Conservation (phyloP, 2,797 vertebrate species). For the Enteromius afrohamiltoni region DNA sequence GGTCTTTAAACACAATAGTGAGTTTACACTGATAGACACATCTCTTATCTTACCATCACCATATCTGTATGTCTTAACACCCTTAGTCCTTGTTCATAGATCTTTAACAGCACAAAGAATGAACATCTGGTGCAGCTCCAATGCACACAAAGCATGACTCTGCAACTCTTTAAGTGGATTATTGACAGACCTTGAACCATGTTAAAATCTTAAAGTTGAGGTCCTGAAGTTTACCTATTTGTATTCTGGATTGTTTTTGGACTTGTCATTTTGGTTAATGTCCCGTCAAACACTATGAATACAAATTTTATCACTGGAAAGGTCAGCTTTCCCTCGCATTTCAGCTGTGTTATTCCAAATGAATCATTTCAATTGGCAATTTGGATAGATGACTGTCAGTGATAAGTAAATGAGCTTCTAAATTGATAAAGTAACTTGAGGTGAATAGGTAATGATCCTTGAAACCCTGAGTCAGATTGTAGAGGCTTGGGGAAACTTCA, state of each 20-base stretch:
- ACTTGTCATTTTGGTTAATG: conserved; percentile 22
- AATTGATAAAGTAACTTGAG: conserved; percentile 38
- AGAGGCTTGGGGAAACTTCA: conserved; percentile 26
- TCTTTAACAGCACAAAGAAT: conserved; percentile 24
- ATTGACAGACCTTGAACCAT: conserved; percentile 5
- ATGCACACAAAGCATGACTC: not conserved
- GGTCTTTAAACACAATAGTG: conserved; percentile 95
- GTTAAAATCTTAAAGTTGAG: not conserved
- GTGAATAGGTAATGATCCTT: conserved; percentile 32
- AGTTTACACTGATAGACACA: conserved; percentile 70
- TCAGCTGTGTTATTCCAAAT: conserved; percentile 33
- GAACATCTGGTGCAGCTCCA: conserved; percentile 23
- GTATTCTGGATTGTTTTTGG: conserved; percentile 6
- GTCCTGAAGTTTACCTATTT: conserved; percentile 6
- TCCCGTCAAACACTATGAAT: conserved; percentile 22
- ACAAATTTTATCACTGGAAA: conserved; percentile 27
- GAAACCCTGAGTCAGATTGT: conserved; percentile 24
- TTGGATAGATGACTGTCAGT: conserved; percentile 24
- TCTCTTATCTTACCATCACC: not conserved
- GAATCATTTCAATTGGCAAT: conserved; percentile 46
- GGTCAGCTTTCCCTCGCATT: conserved; percentile 38
- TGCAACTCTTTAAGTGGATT: not conserved
- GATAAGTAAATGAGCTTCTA: conserved; percentile 41
- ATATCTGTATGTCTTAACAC: not conserved
- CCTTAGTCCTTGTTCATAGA: not conserved